A percentile compares a stretch with the other conserved stretches of the same genome.
Conservation (phyloP, 1,140 invertebrate genomes). For the Rhynchophorus ferrugineus region DNA sequence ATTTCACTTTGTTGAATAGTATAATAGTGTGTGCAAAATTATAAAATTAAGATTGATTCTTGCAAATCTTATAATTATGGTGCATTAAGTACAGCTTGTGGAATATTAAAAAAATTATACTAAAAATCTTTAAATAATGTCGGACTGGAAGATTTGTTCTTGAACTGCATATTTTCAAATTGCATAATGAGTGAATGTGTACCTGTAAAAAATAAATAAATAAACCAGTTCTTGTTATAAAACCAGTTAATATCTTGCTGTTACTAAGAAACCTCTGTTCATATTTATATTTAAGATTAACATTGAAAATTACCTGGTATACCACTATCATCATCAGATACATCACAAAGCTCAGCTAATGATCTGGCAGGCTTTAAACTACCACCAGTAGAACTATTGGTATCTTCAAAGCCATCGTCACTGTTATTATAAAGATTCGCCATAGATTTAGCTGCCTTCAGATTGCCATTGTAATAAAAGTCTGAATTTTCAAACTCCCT, state of each 20-base stretch:
- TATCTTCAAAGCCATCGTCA: constrained; percentile 27
- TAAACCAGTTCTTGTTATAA: neutral
- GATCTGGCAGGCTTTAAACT: constrained; percentile 35
- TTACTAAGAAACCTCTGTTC: no score
- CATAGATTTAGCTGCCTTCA: constrained; percentile 34
- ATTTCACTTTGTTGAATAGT: no score
- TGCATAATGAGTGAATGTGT: constrained; percentile 29
- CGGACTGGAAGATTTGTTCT: constrained; percentile 9
- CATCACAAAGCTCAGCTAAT: constrained; percentile 36
- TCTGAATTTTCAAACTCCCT: constrained; percentile 13
- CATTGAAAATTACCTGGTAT: constrained; percentile 22
- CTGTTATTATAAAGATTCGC: constrained; percentile 28
- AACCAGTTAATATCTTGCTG: neutral
- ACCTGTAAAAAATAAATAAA: constrained; percentile 18
- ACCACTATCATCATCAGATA: constrained; percentile 34
- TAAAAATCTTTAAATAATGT: constrained; percentile 13
- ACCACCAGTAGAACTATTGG: constrained; percentile 24
- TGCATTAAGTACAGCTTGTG: no score
- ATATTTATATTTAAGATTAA: neutral
- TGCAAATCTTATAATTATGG: no score
- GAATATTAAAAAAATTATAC: constrained; percentile 2
- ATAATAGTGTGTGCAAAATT: no score
- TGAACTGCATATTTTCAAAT: constrained; percentile 25
- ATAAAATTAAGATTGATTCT: no score
- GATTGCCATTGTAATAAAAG: constrained; percentile 4